A percentile compares a stretch with the other conserved stretches of the same genome.
Conservation (phyloP, 2,888 invertebrate species). For the Andrena dorsata region DNA sequence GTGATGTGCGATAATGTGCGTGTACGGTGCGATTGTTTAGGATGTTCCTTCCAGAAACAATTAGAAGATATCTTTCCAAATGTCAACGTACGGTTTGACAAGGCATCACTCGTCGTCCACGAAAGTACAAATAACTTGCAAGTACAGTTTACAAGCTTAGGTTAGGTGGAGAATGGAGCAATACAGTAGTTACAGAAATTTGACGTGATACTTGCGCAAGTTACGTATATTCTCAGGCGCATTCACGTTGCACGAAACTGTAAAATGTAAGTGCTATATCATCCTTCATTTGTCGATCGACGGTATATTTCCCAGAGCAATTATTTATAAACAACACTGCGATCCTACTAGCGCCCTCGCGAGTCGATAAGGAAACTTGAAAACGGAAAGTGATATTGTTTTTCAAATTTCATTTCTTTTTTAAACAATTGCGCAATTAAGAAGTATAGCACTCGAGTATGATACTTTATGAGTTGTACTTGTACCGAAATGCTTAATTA, state of each 20-base stretch:
- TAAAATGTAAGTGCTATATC: constrained; percentile 21
- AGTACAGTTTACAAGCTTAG: constrained; percentile 42
- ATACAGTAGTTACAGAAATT: constrained; percentile 3
- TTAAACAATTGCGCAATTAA: neutral
- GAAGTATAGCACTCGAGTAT: too few relatives aligned
- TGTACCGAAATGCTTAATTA: neutral
- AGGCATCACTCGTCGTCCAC: neutral
- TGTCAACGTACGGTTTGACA: constrained; percentile 25
- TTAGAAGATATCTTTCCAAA: constrained; percentile 5
- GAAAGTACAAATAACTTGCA: constrained; percentile 36
- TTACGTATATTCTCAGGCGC: neutral
- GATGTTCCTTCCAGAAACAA: constrained; percentile 39
- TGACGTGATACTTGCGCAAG: neutral
- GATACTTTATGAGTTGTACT: neutral
- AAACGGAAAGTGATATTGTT: neutral
- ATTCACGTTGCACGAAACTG: neutral
- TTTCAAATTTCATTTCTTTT: constrained; percentile 29
- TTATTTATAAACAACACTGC: constrained; percentile 26
- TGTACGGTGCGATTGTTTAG: constrained; percentile 18
- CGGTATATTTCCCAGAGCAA: neutral
- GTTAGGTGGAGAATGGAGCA: constrained; percentile 27
- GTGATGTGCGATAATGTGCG: constrained; percentile 30
- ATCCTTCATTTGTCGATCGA: neutral
- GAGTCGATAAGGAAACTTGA: constrained; percentile 36
- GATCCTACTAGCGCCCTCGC: constrained; percentile 32